Percentiles rank a stretch among this genome's conserved stretches.
phyloP scores from a whole-genome alignment of 1,140 invertebrate species.

The Gryon sp. region DNA sequence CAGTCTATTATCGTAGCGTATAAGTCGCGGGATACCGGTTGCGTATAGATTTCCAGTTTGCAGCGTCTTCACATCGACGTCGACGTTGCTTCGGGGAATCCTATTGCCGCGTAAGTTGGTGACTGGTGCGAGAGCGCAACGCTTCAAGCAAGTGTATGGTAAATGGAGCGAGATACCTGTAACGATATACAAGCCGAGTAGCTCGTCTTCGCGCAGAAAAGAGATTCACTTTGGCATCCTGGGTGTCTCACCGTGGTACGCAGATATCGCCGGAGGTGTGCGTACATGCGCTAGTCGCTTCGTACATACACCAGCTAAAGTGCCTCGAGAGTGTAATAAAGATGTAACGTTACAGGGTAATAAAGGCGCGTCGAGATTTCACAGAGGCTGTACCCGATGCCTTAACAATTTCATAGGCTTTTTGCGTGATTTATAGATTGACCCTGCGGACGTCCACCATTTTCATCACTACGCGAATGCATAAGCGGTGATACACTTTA shows the following conservation, averaged over 20 bases:
- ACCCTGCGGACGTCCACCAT: slow-evolving; percentile 25
- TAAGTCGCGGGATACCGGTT: slow-evolving; percentile 67
- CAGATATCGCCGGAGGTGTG: slow-evolving; percentile 40
- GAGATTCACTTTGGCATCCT: slow-evolving; percentile 59
- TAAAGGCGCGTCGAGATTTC: slow-evolving; percentile 55
- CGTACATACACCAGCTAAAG: slow-evolving; percentile 26
- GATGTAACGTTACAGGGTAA: slow-evolving; percentile 61
- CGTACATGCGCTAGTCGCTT: slow-evolving; percentile 42
- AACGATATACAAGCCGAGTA: slow-evolving; percentile 21
- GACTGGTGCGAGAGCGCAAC: neutral
- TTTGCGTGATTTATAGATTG: slow-evolving; percentile 56
- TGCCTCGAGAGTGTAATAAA: slow-evolving; percentile 62
- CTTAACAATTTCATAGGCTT: slow-evolving; percentile 54
- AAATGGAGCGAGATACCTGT: neutral
- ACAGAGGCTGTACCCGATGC: slow-evolving; percentile 29
- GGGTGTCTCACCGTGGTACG: slow-evolving; percentile 46
- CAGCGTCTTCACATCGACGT: slow-evolving; percentile 51
- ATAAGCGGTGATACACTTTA: no score
- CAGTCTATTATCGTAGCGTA: slow-evolving; percentile 73
- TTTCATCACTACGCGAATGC: slow-evolving; percentile 29
- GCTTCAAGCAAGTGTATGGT: neutral
- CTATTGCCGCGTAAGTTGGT: slow-evolving; percentile 16
- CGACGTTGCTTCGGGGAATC: slow-evolving; percentile 57
- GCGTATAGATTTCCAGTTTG: slow-evolving; percentile 66
- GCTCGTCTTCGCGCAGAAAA: slow-evolving; percentile 50